Base-by-base conservation (phyloP, 23 tunicate genomes). In the Ciona savignyi region DNA sequence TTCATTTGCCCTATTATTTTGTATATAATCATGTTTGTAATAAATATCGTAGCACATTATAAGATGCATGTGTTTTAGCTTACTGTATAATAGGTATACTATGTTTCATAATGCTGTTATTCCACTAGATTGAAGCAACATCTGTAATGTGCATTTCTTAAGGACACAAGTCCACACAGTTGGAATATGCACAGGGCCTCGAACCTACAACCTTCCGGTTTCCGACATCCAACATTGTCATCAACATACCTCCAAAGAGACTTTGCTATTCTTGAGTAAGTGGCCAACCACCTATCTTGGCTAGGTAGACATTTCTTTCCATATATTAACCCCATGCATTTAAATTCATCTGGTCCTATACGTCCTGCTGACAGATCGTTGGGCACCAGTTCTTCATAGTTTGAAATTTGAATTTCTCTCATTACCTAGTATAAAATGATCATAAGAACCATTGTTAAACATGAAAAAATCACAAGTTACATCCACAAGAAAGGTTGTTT, bases 241-340 rank as follows among this genome's bases (percentile, higher is more conserved):
- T 49, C 20, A 49, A 27, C 70, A 27, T 63, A 91, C 97, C 97
- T 80, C 83, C 76, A 75, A 67, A 87, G 83, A 32, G 72, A 35
- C 34, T 87, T 87, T 27, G 99, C 80, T 35, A 94, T 78, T 32
- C 84, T 70, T 42, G 99, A 78, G 70, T 86, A 94, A 1, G 95
- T 82, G 23, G 89, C 95, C 67, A 86, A 82, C 99, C 99, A 94
- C 49, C 93, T 48, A 67, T 94, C 99, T 35, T 94, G 99, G 51
- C 79, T 80, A 1, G 99, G 95, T 1, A 94, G 80, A 60, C 99
- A 94, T 56, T 94, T 94, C 70, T 94, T 94, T 29, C 99, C 99
- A 60, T 94, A 94, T 32, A 94, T 83, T 1, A 94, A 68, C 0
- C 99, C 99, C 71, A 94, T 60, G 51, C 99, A 94, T 79, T 82